Percentiles rank a stretch among this genome's conserved stretches.
These are phyloP conservation scores for Kryptolebias ocellatus DNA, from an alignment of 2,797 vertebrate genomes.

Conservation along the genomic window DNA sequence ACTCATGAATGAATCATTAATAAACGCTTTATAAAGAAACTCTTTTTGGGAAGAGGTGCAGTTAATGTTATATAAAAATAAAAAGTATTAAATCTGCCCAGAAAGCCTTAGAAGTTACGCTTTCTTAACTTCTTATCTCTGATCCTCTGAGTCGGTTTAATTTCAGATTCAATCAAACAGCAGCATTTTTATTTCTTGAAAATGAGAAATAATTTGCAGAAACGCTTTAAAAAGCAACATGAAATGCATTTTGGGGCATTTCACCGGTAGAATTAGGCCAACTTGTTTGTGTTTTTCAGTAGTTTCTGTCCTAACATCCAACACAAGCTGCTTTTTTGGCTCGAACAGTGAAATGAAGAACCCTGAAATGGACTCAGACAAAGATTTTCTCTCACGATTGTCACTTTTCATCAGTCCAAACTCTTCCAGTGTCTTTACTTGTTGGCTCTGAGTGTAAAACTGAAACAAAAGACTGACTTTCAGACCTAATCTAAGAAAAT, in stretches of 20 bases:
- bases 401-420: not conserved
- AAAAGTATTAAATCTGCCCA: too few relatives aligned
- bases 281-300: not conserved
- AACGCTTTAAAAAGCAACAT: not conserved
- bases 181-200: too few relatives aligned
- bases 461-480: not conserved
- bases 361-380: not conserved
- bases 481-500: conserved; percentile 6
- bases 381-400: not conserved
- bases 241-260: not conserved
- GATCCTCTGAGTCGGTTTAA: too few relatives aligned
- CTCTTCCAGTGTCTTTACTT: not conserved
- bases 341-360: not conserved
- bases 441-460: not conserved
- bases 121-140: too few relatives aligned
- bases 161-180: too few relatives aligned
- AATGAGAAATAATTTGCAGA: not conserved
- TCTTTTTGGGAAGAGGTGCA: too few relatives aligned
- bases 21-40: too few relatives aligned
- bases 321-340: not conserved
- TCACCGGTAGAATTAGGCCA: not conserved
- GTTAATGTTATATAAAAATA: too few relatives aligned
- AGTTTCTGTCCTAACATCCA: not conserved
- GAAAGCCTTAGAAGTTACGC: too few relatives aligned
- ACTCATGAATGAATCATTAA: too few relatives aligned